Evolutionary conservation across 1,140 invertebrate genomes (phyloP), one percentile per base, ranked within the genome.

Genomic region (Phortica variegata): DNA sequence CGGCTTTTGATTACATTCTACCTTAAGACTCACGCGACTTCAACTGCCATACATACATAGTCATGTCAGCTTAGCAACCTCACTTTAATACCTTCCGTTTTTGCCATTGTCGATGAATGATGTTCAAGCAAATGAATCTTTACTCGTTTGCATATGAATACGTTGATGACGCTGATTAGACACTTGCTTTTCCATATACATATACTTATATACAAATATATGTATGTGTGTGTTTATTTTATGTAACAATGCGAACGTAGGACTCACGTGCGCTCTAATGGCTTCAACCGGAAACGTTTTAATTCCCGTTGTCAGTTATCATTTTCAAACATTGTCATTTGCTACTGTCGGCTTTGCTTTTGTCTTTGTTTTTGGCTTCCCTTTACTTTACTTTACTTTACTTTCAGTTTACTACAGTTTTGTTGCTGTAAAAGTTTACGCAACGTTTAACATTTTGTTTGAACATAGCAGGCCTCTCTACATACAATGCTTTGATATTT

Each of bases 1-100:
- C 65, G 63, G 63, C 63, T 68, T 68, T 68, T 68, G 63, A 69
- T 68, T 68, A 68, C 63, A 68, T 68, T 68, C 60, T 69, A 69
- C 63, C 63, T 68, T 69, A 54, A 69, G 65, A 65, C 49, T 18
- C 46, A 29, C 6, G 26, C 26, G 12, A 34, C 36, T 32, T 18
- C 32, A 32, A 41, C 19, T 8, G 13, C 36, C 42, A 23, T 17
- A 32, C 49, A 46, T 39, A 46, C 43, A 36, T 20, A 36, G 6
- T 8, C 32, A 34, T 13, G 13, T 6, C 4, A 5, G 32, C n/a
- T 43, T n/a, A 29, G 33, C 40, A 34, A 43, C 31, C 37, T 32
- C 40, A 34, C 36, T 59, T 43, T 44, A 49, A 68, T 69, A 60
- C 63, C 52, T 69, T 68, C 63, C 63, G 65, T 60, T 68, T n/a